Conservation (phyloP, 2,113 vertebrate species). For the Amphilophus citrinellus region DNA sequence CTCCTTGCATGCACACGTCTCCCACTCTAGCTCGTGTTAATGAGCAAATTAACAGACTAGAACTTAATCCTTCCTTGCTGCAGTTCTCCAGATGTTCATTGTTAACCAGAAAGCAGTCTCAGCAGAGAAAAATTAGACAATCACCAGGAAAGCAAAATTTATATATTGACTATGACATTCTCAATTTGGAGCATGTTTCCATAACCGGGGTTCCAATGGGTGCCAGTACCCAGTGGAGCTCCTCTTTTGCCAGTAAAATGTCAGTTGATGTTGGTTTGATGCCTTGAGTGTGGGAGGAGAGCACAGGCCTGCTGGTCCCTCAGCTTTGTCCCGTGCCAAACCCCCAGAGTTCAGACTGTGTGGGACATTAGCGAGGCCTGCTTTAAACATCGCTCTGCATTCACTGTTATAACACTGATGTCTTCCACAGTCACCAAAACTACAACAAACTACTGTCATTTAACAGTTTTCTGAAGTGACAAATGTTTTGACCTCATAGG, state of each 20-base stretch:
- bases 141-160: background rate
- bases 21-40: background rate
- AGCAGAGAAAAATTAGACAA: background rate
- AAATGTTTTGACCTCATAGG: slow-evolving; percentile 38
- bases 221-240: slow-evolving; percentile 17
- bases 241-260: background rate
- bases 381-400: slow-evolving; percentile 21
- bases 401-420: slow-evolving; percentile 19
- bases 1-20: background rate
- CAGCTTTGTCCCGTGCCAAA: slow-evolving; percentile 28
- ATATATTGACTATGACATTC: slow-evolving; percentile 16
- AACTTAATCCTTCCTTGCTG: background rate
- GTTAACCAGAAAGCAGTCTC: background rate
- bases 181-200: background rate
- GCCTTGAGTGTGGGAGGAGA: slow-evolving; percentile 32
- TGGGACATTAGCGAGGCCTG: slow-evolving; percentile 29
- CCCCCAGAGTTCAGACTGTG: slow-evolving; percentile 43
- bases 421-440: slow-evolving; percentile 3
- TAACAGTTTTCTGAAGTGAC: slow-evolving; percentile 22
- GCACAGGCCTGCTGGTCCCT: slow-evolving; percentile 12
- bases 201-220: background rate
- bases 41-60: background rate
- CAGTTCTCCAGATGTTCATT: slow-evolving; percentile 21
- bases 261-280: slow-evolving; percentile 30
- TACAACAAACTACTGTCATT: background rate